A percentile compares a stretch with the other conserved stretches of the same genome.
Evolutionary conservation across 2,797 vertebrate genomes (phyloP).

Genomic region (Dromococcyx pavoninus): DNA sequence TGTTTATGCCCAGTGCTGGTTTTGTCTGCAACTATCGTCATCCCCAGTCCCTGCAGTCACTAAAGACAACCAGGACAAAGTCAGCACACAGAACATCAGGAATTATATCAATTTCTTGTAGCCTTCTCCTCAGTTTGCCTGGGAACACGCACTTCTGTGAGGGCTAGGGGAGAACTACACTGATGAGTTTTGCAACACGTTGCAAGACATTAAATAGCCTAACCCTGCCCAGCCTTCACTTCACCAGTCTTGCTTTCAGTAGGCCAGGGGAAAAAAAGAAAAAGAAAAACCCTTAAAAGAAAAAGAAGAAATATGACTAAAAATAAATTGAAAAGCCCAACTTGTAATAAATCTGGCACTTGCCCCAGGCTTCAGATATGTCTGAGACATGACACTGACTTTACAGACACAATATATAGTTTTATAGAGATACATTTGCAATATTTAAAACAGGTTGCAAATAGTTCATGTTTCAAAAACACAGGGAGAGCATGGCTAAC

Average conservation of each 20-base stretch:
- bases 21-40: neutral
- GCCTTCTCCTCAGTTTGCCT: neutral
- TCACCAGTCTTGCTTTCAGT: neutral
- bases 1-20: accelerated
- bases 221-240: neutral
- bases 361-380: slow-evolving; percentile 79
- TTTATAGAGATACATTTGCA: neutral
- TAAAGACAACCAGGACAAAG: neutral
- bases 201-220: slow-evolving; percentile 4
- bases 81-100: neutral
- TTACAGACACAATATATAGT: slow-evolving; percentile 3
- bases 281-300: neutral
- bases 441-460: slow-evolving; percentile 42
- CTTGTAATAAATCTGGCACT: slow-evolving; percentile 91
- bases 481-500: neutral
- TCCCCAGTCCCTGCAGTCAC: neutral
- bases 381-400: slow-evolving; percentile 21
- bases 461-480: slow-evolving; percentile 19
- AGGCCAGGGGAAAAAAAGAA: neutral
- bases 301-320: slow-evolving; percentile 55
- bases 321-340: slow-evolving; percentile 76
- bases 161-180: neutral
- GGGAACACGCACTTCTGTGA: neutral
- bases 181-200: neutral
- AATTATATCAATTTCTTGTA: neutral